Evolutionary conservation across 2,797 vertebrate genomes (phyloP).

Genomic region (Buceros bicornis): DNA sequence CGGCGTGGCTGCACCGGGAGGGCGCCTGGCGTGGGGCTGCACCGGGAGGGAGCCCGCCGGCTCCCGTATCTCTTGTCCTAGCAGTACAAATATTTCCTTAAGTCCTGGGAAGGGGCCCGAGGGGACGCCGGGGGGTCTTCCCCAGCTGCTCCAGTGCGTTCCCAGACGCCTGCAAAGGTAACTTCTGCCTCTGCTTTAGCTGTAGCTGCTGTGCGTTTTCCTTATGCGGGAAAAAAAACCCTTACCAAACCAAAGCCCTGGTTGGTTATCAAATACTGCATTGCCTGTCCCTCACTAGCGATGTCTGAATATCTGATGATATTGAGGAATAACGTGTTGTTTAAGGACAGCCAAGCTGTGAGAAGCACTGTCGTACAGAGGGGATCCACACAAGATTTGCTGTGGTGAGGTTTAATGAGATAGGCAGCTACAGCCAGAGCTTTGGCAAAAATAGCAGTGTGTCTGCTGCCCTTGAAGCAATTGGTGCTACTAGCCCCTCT

Average conservation of each 20-base stretch:
- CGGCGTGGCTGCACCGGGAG: not conserved
- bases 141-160: not conserved
- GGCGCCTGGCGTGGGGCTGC: not conserved
- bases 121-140: not conserved
- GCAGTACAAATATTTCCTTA: rapidly evolving
- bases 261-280: not conserved
- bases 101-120: not conserved
- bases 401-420: not conserved
- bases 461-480: slow-evolving; percentile 60
- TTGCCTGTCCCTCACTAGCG: not conserved
- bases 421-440: slow-evolving; percentile 5
- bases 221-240: not conserved
- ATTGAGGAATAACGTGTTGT: not conserved
- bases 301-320: not conserved
- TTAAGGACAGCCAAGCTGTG: not conserved
- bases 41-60: not conserved
- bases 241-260: not conserved
- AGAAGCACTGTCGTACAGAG: not conserved
- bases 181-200: not conserved
- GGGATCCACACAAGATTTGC: not conserved
- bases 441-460: slow-evolving; percentile 59
- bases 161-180: slow-evolving; percentile 30
- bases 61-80: not conserved
- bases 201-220: not conserved
- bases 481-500: not conserved